Evolutionary conservation across 2,888 invertebrate genomes (phyloP), one percentile per base, ranked within the genome.

Genomic region (Apoda limacodes): DNA sequence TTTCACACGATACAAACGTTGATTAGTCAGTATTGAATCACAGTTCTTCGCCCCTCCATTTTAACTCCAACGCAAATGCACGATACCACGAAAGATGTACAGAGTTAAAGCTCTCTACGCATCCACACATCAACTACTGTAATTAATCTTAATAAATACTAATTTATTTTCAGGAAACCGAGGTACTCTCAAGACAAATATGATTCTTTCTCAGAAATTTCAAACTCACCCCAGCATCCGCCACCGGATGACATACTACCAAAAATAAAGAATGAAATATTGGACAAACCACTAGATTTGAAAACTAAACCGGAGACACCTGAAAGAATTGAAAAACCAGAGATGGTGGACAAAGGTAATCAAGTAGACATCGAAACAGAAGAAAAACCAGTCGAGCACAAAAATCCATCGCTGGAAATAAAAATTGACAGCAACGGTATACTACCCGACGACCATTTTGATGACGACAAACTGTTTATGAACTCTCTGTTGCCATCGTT

Each of bases 391-490:
- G n/a, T n/a, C n/a, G n/a, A n/a, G n/a, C n/a, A n/a, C n/a, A 66
- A 60, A 26, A 60, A 52, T 13, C 39, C 49, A 0, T 54, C 66
- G 0, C 27, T 74, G 2, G 75, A 76, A 40, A 71, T 71, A 28
- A 76, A 72, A 49, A 70, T 75, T 1, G 78, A 78, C 26, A 67
- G 72, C 0, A 78, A 76, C 35, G 55, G 67, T 0, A 76, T 80
- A 2, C 40, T 76, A 0, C 76, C 80, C 0, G 75, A 75, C 21
- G 80, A 76, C 15, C 67, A 78, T 41, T 75, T 80, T 3, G 66
- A 76, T 13, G 78, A 80, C 9, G 80, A 80, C 19, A 72, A 60
- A 35, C 43, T 72, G 0, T 80, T 80, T 22, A 76, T 80, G 80
- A 74, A 72, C 32, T 78, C 78, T 0, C 40, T 80, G 0, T 46